These are phyloP conservation scores for Nycticorax nycticorax DNA, from an alignment of 2,113 vertebrate species.

Conservation along the genomic window DNA sequence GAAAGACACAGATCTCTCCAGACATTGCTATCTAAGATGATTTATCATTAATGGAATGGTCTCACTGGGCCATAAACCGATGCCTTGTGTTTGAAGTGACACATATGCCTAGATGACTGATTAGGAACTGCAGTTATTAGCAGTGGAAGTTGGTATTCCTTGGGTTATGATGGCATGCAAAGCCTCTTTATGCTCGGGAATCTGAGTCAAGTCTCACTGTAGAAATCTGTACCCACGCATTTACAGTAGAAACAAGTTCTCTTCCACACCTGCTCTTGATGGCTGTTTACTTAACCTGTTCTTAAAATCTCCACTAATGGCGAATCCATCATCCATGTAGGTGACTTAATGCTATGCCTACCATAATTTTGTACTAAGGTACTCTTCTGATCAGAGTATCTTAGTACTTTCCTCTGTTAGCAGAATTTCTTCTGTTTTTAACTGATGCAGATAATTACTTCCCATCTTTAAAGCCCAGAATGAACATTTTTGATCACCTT, in stretches of 20 bases:
- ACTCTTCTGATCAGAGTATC: neutral
- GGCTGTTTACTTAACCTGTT: neutral
- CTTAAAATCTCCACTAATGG: neutral
- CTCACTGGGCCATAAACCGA: neutral
- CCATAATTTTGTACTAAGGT: neutral
- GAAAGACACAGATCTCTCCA: neutral
- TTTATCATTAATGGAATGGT: neutral
- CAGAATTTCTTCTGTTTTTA: neutral
- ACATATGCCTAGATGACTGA: neutral
- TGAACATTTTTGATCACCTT: neutral
- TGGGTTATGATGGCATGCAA: neutral
- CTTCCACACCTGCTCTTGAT: neutral
- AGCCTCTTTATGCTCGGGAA: neutral
- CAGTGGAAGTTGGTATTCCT: neutral
- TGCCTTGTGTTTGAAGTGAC: neutral
- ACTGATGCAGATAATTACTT: neutral
- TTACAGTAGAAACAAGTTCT: neutral
- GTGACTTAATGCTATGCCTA: neutral
- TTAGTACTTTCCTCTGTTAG: neutral
- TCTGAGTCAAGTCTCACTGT: neutral
- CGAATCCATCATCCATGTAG: neutral
- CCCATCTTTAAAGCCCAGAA: neutral
- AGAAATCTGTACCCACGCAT: neutral
- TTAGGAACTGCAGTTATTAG: neutral
- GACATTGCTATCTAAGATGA: neutral